Evolutionary conservation across 2,797 vertebrate genomes (phyloP), one percentile per base, ranked within the genome.

Genomic region (Champsocephalus gunnari): DNA sequence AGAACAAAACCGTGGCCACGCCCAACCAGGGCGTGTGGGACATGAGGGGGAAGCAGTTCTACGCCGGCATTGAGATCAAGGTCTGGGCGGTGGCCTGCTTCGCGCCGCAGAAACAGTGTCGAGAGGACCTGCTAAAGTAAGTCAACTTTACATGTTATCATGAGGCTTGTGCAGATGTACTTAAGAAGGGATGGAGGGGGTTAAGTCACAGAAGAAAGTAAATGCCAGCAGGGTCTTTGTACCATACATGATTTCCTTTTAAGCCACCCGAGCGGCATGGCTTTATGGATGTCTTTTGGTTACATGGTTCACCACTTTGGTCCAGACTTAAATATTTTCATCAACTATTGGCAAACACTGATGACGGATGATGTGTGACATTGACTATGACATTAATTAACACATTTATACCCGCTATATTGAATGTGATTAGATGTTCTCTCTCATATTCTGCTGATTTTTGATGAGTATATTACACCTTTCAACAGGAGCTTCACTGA

Each of bases 21-120:
- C 98, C 98, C 91, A 99, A 99, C 93, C 98, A 99, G 94, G 98
- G 98, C 28, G 98, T 99, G 77, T 99, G 98, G 98, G 98, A 99
- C 94, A 99, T 99, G 98, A 96, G 98, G 85, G 98, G 98, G 86
- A 99, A 99, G 91, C 98, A 99, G 92, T 99, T 99, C 94, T 99
- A 99, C 72, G 98, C 98, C 47, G 98, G 98, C 81, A 99, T 99
- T 54, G 98, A 99, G 94, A 99, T 99, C 94, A 99, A 99, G 94
- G 98, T 99, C 55, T 99, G 98, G 98, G 98, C 98, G 13, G 98
- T 99, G 89, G 98, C 98, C 90, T 99, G 98, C 92, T 99, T 99
- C 84, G 98, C 98, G 51, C 98, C 98, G 79, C 98, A 99, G 91
- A 99, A 99, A 88, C 98, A 99, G 86, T 99, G 98, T 92, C 94